These are phyloP conservation scores for Lepetodrilus schrolli DNA, from an alignment of 2,888 invertebrate species.

Conservation along the genomic window DNA sequence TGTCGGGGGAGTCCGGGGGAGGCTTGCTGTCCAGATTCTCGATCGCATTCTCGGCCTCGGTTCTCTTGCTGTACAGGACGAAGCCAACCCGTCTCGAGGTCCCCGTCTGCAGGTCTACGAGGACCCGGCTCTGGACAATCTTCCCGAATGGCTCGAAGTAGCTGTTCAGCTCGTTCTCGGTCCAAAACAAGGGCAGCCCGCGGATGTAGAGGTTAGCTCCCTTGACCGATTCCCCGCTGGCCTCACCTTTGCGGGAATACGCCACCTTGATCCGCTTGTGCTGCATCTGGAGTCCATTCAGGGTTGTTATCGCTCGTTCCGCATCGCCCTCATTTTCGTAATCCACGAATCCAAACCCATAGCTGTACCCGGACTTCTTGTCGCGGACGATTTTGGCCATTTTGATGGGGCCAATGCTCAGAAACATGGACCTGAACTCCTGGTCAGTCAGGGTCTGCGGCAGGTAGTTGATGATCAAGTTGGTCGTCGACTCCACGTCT, in stretches of 20 bases:
- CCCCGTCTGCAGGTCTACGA: slow-evolving; percentile 91
- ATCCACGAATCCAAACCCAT: slow-evolving; percentile 96
- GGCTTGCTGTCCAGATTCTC: slow-evolving; percentile 86
- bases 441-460: slow-evolving; percentile 94
- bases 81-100: slow-evolving; percentile 94
- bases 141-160: slow-evolving; percentile 91
- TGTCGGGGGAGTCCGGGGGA: slow-evolving; percentile 88
- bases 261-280: slow-evolving; percentile 95
- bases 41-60: slow-evolving; percentile 92
- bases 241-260: slow-evolving; percentile 87
- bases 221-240: slow-evolving; percentile 88
- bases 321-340: slow-evolving; percentile 90
- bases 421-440: slow-evolving; percentile 90
- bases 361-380: slow-evolving; percentile 89
- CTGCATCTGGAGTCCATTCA: slow-evolving; percentile 91
- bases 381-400: slow-evolving; percentile 84
- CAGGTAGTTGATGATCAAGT: slow-evolving; percentile 94
- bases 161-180: slow-evolving; percentile 86
- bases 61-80: slow-evolving; percentile 85
- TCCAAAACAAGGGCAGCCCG: slow-evolving; percentile 82
- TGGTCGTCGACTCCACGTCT: slow-evolving; percentile 77
- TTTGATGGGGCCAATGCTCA: slow-evolving; percentile 89
- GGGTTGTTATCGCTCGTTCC: slow-evolving; percentile 86
- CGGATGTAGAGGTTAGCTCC: slow-evolving; percentile 94
- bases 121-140: slow-evolving; percentile 92